phyloP scores from a whole-genome alignment of 2,888 invertebrate species.

The Phaonia tiefii region DNA sequence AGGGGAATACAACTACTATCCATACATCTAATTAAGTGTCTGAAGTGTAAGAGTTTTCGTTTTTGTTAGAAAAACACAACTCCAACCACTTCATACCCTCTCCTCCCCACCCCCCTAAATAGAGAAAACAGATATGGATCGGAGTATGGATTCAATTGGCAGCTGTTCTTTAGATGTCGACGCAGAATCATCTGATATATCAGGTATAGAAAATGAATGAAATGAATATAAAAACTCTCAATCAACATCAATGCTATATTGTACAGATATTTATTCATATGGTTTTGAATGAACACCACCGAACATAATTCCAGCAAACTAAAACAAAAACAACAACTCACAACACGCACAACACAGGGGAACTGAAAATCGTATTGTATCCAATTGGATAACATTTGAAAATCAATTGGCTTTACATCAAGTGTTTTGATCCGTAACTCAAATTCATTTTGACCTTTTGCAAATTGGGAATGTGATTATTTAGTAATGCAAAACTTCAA shows the following conservation, averaged over 20 bases:
- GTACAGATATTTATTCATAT: neutral
- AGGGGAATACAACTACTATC: slow-evolving; percentile 11
- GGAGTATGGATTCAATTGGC: slow-evolving; percentile 91
- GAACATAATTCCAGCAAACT: neutral
- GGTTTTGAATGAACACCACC: neutral
- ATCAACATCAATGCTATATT: neutral
- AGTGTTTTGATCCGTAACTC: too few species aligned
- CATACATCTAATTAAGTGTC: neutral
- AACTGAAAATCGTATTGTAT: too few species aligned
- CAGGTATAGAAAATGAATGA: slow-evolving; percentile 82
- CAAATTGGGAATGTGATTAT: too few species aligned
- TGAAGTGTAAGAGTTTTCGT: slow-evolving; percentile 15
- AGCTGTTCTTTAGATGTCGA: slow-evolving; percentile 93
- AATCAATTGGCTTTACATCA: too few species aligned
- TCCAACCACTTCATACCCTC: slow-evolving; percentile 2
- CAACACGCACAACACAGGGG: neutral
- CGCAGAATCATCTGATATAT: slow-evolving; percentile 86
- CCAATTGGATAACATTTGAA: too few species aligned
- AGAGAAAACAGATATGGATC: slow-evolving; percentile 82
- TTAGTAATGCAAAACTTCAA: too few species aligned
- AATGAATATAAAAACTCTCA: neutral
- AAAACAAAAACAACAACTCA: slow-evolving; percentile 1
- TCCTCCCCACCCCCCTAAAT: slow-evolving; percentile 12
- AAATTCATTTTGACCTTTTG: too few species aligned
- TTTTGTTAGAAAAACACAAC: slow-evolving; percentile 10